A percentile compares a stretch with the other conserved stretches of the same genome.
Evolutionary conservation across 2,113 vertebrate species (phyloP).

Genomic region (Daubentonia madagascariensis): DNA sequence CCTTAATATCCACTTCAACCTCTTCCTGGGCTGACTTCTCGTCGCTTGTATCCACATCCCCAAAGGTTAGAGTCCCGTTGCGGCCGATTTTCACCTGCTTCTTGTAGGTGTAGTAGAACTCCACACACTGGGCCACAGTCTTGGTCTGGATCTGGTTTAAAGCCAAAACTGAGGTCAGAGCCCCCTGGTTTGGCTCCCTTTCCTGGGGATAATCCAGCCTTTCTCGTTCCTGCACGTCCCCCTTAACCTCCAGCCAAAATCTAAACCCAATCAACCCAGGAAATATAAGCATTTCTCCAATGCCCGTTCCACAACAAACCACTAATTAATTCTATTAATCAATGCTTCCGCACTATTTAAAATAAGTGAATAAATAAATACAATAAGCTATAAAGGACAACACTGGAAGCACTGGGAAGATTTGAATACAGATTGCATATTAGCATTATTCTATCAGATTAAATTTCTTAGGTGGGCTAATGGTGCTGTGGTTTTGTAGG

Average conservation of each 20-base stretch:
- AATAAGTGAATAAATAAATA: neutral
- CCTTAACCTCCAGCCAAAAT: neutral
- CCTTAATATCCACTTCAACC: constrained; percentile 91
- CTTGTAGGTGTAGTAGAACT: constrained; percentile 99
- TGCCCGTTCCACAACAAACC: neutral
- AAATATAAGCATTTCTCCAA: neutral
- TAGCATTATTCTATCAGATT: neutral
- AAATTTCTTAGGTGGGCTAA: neutral
- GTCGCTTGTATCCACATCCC: constrained; percentile 86
- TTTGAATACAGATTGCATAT: neutral
- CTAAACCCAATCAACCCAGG: neutral
- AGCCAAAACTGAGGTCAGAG: constrained; percentile 52
- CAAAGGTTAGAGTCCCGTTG: constrained; percentile 92
- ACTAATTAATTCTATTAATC: neutral
- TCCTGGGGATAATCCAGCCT: neutral
- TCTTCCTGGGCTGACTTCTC: constrained; percentile 88
- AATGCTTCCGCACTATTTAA: neutral
- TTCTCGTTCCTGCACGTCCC: rapidly evolving
- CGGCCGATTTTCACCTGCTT: constrained; percentile 97
- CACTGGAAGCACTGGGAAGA: neutral
- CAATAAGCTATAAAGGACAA: neutral
- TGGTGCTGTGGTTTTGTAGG: neutral
- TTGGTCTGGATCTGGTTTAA: constrained; percentile 93
- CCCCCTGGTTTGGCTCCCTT: neutral
- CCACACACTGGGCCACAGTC: constrained; percentile 96